Evolutionary conservation across 2,888 invertebrate genomes (phyloP).

Genomic region (Rhamphomyia laevipes): DNA sequence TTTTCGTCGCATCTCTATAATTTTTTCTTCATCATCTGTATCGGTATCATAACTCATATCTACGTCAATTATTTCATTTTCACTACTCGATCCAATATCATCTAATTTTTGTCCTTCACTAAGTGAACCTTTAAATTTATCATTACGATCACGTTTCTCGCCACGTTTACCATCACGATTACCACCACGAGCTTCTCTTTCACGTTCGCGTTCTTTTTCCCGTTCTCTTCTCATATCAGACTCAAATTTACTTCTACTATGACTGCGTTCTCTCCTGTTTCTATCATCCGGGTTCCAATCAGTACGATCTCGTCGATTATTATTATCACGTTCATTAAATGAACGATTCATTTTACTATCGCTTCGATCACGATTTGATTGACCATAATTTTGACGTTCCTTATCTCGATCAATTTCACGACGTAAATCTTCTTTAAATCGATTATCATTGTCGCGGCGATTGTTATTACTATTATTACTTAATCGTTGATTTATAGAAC

Average conservation of each 20-base stretch:
- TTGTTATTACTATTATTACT: slow-evolving; percentile 15
- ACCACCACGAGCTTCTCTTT: slow-evolving; percentile 18
- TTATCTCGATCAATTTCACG: slow-evolving; percentile 24
- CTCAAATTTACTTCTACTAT: slow-evolving; percentile 35
- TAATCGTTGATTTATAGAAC: slow-evolving; percentile 18
- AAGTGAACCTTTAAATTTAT: slow-evolving; percentile 57
- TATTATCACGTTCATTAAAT: slow-evolving; percentile 18
- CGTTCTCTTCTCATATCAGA: slow-evolving; percentile 30
- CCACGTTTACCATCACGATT: slow-evolving; percentile 34
- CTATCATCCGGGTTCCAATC: slow-evolving; percentile 29
- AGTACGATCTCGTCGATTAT: slow-evolving; percentile 33
- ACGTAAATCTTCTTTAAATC: slow-evolving; percentile 35
- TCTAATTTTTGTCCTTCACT: slow-evolving; percentile 66
- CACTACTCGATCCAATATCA: slow-evolving; percentile 49
- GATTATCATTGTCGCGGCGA: slow-evolving; percentile 38
- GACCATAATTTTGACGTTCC: slow-evolving; percentile 22
- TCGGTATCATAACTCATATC: slow-evolving; percentile 76
- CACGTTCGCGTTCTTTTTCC: slow-evolving; percentile 32
- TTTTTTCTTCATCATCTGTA: slow-evolving; percentile 86
- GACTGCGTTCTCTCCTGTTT: slow-evolving; percentile 29
- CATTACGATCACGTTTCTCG: slow-evolving; percentile 33
- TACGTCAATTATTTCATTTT: slow-evolving; percentile 54
- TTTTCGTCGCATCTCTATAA: slow-evolving; percentile 78
- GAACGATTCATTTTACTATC: slow-evolving; percentile 10
- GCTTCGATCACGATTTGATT: slow-evolving; percentile 6